Evolutionary conservation across 1,140 invertebrate species (phyloP).

Genomic region (Cotesia typhae): DNA sequence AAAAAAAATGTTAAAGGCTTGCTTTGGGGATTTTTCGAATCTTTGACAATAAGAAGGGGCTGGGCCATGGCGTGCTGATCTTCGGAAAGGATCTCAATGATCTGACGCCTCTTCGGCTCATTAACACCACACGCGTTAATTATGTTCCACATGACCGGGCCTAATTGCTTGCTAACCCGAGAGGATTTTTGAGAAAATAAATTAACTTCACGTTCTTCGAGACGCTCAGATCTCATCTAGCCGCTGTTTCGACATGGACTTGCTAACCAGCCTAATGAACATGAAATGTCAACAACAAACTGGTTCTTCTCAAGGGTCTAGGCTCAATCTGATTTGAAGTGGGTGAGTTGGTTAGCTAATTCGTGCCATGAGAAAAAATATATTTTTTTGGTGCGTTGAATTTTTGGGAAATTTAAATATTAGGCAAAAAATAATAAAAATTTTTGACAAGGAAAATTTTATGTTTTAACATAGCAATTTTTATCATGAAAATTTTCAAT

Average conservation of each 20-base stretch:
- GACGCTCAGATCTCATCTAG: constrained; percentile 45
- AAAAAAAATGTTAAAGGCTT: not conserved
- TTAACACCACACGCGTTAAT: constrained; percentile 62
- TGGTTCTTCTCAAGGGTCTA: not conserved
- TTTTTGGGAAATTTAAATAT: no score
- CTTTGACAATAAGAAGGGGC: not conserved
- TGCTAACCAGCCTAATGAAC: constrained; percentile 59
- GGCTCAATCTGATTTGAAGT: no score
- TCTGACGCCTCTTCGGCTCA: constrained; percentile 55
- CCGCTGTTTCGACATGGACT: constrained; percentile 47
- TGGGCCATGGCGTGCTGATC: constrained; percentile 12
- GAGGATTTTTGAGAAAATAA: no score
- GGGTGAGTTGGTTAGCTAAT: no score
- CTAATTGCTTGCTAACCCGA: constrained; percentile 60
- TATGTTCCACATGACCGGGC: constrained; percentile 52
- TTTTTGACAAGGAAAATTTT: no score
- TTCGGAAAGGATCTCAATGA: constrained; percentile 45
- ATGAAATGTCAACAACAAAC: not conserved
- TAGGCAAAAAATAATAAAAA: no score
- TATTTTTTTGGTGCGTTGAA: no score
- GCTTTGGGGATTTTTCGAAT: not conserved
- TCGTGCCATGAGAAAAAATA: no score
- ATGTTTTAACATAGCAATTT: no score
- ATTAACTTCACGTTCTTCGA: no score
- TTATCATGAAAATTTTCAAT: no score